phyloP scores from a whole-genome alignment of 35 echinoderm and acorn worm genomes.

The Lytechinus pictus region DNA sequence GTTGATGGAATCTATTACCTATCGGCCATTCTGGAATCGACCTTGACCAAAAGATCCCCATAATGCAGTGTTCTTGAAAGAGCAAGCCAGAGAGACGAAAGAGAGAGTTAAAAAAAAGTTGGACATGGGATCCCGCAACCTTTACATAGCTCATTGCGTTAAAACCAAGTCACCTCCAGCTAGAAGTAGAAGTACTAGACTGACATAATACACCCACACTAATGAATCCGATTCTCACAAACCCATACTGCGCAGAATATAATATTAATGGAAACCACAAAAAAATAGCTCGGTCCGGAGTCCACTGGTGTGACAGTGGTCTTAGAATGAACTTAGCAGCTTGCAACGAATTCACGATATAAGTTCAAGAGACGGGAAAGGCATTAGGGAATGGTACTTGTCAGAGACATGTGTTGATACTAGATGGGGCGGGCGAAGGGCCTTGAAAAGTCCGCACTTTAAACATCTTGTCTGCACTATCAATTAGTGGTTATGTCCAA shows the following conservation, averaged over 20 bases:
- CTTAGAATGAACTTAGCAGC: too few species aligned
- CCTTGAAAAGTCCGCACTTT: background rate
- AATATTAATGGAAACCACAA: too few species aligned
- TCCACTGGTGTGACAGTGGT: too few species aligned
- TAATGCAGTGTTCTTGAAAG: background rate
- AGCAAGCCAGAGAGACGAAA: background rate
- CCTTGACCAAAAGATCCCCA: background rate
- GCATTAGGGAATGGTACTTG: background rate
- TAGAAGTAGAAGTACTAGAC: too few species aligned
- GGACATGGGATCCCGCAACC: too few species aligned
- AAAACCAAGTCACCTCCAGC: too few species aligned
- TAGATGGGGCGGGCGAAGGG: background rate
- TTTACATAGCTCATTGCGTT: too few species aligned
- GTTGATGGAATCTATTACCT: background rate
- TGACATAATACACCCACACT: too few species aligned
- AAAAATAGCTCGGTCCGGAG: too few species aligned
- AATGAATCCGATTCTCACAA: too few species aligned
- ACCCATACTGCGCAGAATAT: too few species aligned
- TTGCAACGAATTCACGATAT: background rate
- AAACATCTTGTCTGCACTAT: background rate
- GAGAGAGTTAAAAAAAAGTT: too few species aligned
- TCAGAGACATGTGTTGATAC: background rate
- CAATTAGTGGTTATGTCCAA: background rate
- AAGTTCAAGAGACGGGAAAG: background rate
- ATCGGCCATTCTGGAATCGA: background rate